Percentiles rank a stretch among this genome's conserved stretches.
Evolutionary conservation across 2,113 vertebrate species (phyloP).

Genomic region (Xenus cinereus): DNA sequence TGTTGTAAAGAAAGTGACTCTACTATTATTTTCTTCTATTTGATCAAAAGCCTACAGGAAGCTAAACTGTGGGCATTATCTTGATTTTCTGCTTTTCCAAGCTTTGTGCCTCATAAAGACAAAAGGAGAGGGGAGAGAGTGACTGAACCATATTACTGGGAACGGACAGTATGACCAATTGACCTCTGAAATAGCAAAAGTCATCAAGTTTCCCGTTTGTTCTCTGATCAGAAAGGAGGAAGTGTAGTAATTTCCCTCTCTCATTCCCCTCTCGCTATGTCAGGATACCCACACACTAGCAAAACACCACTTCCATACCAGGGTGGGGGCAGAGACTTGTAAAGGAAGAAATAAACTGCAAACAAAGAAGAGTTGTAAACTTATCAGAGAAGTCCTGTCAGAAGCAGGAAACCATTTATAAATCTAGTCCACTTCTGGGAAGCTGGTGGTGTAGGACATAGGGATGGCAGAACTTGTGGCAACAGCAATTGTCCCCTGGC

Average conservation of each 20-base stretch:
- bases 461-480: not conserved
- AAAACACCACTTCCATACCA: not conserved
- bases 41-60: not conserved
- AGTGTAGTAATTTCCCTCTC: conserved; percentile 19
- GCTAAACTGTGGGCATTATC: not conserved
- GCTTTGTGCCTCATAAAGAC: not conserved
- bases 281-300: not conserved
- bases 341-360: conserved; percentile 31
- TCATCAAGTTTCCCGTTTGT: not conserved
- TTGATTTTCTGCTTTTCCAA: not conserved
- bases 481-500: not conserved
- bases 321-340: not conserved
- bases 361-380: conserved; percentile 20
- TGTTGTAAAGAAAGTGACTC: not conserved
- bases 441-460: not conserved
- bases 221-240: not conserved
- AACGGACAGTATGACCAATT: not conserved
- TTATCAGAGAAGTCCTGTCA: not conserved
- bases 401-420: conserved; percentile 11
- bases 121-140: not conserved
- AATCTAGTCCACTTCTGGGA: not conserved
- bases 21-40: not conserved
- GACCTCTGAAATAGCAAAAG: not conserved
- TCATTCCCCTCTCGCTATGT: not conserved
- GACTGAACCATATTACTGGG: not conserved